Percentiles rank a stretch among this genome's conserved stretches.
These are phyloP conservation scores for Aphelocoma californica DNA, from an alignment of 2,797 vertebrate genomes.

Conservation along the genomic window DNA sequence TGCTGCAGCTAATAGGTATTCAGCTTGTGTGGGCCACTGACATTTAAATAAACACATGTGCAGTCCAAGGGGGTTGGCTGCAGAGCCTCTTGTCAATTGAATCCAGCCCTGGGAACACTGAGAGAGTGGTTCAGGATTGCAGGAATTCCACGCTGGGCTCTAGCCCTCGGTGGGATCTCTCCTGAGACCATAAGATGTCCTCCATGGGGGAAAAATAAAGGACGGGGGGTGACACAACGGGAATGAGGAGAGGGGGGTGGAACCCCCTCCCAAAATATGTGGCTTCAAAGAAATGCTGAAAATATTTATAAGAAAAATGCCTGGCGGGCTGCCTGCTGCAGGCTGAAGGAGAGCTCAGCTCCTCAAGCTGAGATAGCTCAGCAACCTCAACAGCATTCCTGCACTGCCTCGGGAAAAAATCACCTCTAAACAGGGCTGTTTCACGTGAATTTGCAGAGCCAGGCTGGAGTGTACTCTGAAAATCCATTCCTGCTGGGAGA, in stretches of 20 bases:
- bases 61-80: conserved; percentile 52
- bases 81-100: conserved; percentile 53
- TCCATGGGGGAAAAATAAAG: background rate
- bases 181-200: background rate
- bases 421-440: background rate
- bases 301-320: background rate
- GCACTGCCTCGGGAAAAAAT: background rate
- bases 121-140: background rate
- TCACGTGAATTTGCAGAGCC: background rate
- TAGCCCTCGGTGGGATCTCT: background rate
- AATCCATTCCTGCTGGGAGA: background rate
- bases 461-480: background rate
- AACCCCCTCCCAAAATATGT: background rate
- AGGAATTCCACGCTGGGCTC: conserved; percentile 18
- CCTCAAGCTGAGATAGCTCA: background rate
- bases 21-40: conserved; percentile 65
- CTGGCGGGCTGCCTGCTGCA: background rate
- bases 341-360: background rate
- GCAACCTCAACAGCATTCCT: background rate
- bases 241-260: background rate
- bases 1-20: conserved; percentile 59
- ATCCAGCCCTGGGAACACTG: conserved; percentile 49
- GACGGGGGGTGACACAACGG: background rate
- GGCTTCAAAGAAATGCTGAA: background rate
- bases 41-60: conserved; percentile 64